Evolutionary conservation across 2,113 vertebrate genomes (phyloP).

Genomic region (Pogona vitticeps): DNA sequence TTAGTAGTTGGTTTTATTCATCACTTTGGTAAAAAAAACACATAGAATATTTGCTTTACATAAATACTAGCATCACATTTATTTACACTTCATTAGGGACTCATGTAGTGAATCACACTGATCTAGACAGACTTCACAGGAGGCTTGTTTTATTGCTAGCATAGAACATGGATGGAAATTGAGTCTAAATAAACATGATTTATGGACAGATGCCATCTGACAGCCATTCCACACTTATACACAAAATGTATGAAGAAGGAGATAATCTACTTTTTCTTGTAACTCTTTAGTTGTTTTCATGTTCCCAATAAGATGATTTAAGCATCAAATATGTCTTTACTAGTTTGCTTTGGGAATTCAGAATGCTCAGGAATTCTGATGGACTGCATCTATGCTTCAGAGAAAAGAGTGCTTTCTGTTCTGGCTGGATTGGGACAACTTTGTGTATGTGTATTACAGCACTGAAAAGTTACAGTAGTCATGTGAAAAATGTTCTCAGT

Average conservation of each 20-base stretch:
- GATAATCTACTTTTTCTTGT: background rate
- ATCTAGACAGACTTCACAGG: slow-evolving; percentile 30
- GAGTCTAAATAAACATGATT: slow-evolving; percentile 26
- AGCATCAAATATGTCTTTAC: background rate
- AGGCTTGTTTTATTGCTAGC: slow-evolving; percentile 14
- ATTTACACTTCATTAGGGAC: slow-evolving; percentile 43
- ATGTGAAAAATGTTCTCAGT: too few relatives aligned
- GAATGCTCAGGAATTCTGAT: background rate
- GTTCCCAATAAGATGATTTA: background rate
- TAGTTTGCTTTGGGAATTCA: background rate
- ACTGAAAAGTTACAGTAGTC: too few relatives aligned
- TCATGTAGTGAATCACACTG: slow-evolving; percentile 27
- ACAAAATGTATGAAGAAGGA: background rate
- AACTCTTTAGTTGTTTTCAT: background rate
- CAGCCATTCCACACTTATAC: background rate
- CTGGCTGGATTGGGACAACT: background rate
- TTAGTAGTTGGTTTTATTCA: slow-evolving; percentile 32
- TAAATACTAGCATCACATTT: slow-evolving; percentile 44
- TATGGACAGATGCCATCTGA: slow-evolving; percentile 8
- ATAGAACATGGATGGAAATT: slow-evolving; percentile 19
- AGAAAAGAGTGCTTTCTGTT: background rate
- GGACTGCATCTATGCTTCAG: background rate
- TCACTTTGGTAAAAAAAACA: slow-evolving; percentile 3
- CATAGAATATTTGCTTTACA: slow-evolving; percentile 25
- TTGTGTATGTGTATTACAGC: background rate